A percentile compares a stretch with the other conserved stretches of the same genome.
These are phyloP conservation scores for Plagiodera versicolora DNA, from an alignment of 2,888 invertebrate genomes.

Conservation along the genomic window DNA sequence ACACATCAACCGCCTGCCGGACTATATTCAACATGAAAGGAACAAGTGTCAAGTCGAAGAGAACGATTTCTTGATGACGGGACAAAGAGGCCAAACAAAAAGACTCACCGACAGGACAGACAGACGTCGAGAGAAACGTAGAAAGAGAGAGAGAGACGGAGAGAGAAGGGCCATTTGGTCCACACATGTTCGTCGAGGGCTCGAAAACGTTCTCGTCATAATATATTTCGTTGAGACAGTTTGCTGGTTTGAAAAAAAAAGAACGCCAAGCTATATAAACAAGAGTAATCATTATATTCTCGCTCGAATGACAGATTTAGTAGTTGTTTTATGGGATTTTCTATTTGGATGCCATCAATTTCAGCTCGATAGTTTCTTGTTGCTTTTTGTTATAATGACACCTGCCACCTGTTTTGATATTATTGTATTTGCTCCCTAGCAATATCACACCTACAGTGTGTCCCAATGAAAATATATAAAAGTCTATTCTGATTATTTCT, in stretches of 20 bases:
- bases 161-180: conserved; percentile 36
- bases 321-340: conserved; percentile 25
- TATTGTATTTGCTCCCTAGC: too few species aligned
- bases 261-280: conserved; percentile 30
- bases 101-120: conserved; percentile 12
- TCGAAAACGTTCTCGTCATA: conserved; percentile 31
- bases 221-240: conserved; percentile 31
- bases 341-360: conserved; percentile 24
- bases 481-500: too few species aligned
- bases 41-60: conserved; percentile 29
- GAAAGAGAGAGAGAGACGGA: conserved; percentile 14
- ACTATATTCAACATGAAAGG: conserved; percentile 21
- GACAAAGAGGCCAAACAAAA: conserved; percentile 20
- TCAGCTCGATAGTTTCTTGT: conserved; percentile 23
- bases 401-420: conserved; percentile 20
- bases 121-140: not conserved
- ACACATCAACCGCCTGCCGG: conserved; percentile 25
- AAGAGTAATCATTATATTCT: conserved; percentile 38
- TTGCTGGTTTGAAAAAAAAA: conserved; percentile 18
- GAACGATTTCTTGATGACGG: conserved; percentile 20
- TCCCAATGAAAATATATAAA: too few species aligned
- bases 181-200: conserved; percentile 36
- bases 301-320: conserved; percentile 37
- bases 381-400: conserved; percentile 15
- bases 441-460: too few species aligned